Conservation (phyloP, 2,113 vertebrate genomes). For the Sander lucioperca region DNA sequence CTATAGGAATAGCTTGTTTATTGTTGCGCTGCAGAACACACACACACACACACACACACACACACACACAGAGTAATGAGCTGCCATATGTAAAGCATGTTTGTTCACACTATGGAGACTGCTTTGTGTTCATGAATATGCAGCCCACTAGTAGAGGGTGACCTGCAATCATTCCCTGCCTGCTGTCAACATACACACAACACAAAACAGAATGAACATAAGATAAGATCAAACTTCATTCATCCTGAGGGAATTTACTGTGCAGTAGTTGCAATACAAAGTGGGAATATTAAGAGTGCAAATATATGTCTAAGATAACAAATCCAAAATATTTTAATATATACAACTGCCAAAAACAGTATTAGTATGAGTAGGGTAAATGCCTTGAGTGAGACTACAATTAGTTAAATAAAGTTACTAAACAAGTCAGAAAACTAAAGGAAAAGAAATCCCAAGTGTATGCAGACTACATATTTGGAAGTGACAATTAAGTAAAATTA, state of each 20-base stretch:
- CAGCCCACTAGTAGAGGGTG: slow-evolving; percentile 33
- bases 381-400: not conserved
- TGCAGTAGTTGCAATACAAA: too few species aligned
- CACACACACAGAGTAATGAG: slow-evolving; percentile 37
- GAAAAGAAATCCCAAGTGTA: not conserved
- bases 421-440: too few species aligned
- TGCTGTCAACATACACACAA: slow-evolving; percentile 18
- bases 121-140: not conserved
- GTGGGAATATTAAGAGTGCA: too few species aligned
- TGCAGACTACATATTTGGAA: not conserved
- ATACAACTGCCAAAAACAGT: too few species aligned
- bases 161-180: slow-evolving; percentile 14
- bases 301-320: too few species aligned
- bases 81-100: slow-evolving; percentile 19
- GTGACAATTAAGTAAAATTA: too few species aligned
- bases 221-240: too few species aligned
- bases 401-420: too few species aligned
- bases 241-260: too few species aligned
- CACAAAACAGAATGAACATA: not conserved
- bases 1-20: not conserved
- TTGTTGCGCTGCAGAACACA: not conserved
- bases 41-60: not conserved
- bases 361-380: too few species aligned
- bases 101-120: slow-evolving; percentile 25
- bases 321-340: too few species aligned